Percentiles rank a stretch among this genome's conserved stretches.
Conservation (phyloP, 1,140 invertebrate species). For the Platyura marginata region DNA sequence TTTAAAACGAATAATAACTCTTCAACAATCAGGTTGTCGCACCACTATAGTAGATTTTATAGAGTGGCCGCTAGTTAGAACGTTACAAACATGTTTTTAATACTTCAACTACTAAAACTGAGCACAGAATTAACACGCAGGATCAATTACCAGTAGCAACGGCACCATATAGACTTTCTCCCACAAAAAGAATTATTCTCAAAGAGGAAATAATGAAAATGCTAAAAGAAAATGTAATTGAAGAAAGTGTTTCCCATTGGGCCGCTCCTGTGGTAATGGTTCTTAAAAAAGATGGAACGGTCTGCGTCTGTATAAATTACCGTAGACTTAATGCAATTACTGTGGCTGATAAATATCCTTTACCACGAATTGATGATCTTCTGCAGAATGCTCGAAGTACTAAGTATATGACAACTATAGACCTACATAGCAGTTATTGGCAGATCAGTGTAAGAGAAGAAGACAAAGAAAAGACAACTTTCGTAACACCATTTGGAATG, state of each 20-base stretch:
- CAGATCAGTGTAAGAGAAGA: slow-evolving; percentile 19
- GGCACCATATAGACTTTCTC: slow-evolving; percentile 13
- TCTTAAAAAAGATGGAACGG: slow-evolving; percentile 14
- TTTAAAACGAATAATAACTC: too few species aligned
- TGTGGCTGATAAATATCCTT: slow-evolving; percentile 23
- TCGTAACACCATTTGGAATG: slow-evolving; percentile 16
- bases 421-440: slow-evolving; percentile 30
- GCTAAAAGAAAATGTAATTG: slow-evolving; percentile 15
- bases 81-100: too few species aligned
- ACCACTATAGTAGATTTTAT: too few species aligned
- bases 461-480: slow-evolving; percentile 27
- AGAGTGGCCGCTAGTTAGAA: too few species aligned
- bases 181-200: slow-evolving; percentile 5
- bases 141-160: slow-evolving; percentile 8
- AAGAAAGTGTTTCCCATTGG: slow-evolving; percentile 19
- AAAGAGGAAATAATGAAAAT: slow-evolving; percentile 11
- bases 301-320: slow-evolving; percentile 12
- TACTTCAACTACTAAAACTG: neutral
- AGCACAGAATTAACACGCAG: slow-evolving; percentile 3
- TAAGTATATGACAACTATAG: slow-evolving; percentile 26
- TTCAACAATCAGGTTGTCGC: too few species aligned
- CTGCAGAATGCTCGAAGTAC: slow-evolving; percentile 22
- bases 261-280: slow-evolving; percentile 19
- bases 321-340: slow-evolving; percentile 13
- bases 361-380: slow-evolving; percentile 28